A percentile compares a stretch with the other conserved stretches of the same genome.
These are phyloP conservation scores for Leptinotarsa tumamoca DNA, from an alignment of 2,888 invertebrate genomes.

Conservation along the genomic window DNA sequence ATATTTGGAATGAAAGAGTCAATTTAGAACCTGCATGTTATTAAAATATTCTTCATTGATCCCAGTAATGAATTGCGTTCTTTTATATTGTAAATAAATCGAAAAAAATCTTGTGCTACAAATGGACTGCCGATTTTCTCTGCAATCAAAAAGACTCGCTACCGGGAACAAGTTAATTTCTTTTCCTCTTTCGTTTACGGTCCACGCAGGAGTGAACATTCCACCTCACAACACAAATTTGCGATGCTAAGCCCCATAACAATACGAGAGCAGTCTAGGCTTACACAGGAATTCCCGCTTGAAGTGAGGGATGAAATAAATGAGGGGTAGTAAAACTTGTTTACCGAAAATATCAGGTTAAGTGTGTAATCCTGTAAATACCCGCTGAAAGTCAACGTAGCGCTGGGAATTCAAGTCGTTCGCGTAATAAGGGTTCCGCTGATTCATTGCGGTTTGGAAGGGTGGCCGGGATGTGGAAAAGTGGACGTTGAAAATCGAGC, in stretches of 20 bases:
- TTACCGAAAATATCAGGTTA: constrained; percentile 60
- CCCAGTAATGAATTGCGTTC: too few species aligned
- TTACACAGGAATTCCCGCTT: constrained; percentile 13
- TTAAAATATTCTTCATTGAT: too few species aligned
- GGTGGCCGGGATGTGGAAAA: background rate
- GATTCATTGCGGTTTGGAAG: constrained; percentile 23
- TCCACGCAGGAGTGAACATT: constrained; percentile 40
- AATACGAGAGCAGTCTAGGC: constrained; percentile 29
- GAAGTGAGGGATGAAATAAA: constrained; percentile 25
- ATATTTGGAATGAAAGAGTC: too few species aligned
- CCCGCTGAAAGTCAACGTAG: constrained; percentile 56
- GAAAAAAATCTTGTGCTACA: constrained; percentile 27
- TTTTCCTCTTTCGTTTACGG: constrained; percentile 56
- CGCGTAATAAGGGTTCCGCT: constrained; percentile 4
- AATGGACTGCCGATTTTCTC: constrained; percentile 58
- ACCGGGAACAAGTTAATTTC: constrained; percentile 61
- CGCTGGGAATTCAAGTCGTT: constrained; percentile 22
- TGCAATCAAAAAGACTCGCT: constrained; percentile 61
- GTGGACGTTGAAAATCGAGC: background rate
- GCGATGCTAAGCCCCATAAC: constrained; percentile 56
- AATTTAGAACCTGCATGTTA: too few species aligned
- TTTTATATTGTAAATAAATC: background rate
- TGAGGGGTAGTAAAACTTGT: constrained; percentile 30
- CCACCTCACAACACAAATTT: constrained; percentile 36
- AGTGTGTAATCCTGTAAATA: constrained; percentile 62